Base-by-base conservation (phyloP, 2,888 invertebrate species). In the Cremastinae sp. region DNA sequence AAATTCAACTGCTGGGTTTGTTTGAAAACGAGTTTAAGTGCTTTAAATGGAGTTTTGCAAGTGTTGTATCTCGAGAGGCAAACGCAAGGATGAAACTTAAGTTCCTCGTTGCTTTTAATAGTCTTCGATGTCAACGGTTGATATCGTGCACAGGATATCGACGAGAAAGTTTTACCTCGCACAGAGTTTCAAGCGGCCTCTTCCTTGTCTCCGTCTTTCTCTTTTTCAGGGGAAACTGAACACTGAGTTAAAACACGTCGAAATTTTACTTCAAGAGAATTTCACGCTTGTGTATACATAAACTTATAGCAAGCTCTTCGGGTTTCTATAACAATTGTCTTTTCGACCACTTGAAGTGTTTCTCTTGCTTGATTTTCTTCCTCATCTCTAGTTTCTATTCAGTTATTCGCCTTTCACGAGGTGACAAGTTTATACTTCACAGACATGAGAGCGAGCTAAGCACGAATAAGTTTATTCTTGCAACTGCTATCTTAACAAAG, bases 251-350 rank as follows among this genome's bases (percentile, higher is more conserved):
- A 58, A 56, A 35, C 43, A 16, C 37, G 37, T 10, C 59, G 45
- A 56, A 70, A 77, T 69, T 74, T 74, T 66, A 28, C 37, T 22
- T 49, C 18, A 49, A 49, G 69, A 28, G 64, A 77, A 74, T 65
- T 77, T 70, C 69, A 59, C 47, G 71, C 59, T 43, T 75, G 9
- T n/a, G n/a, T 65, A 51, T 22, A 22, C 22, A 16, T 59, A 61
- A 2, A 28, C 28, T 28, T 56, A 58, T 65, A 10, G 39, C 45
- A 41, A 69, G 43, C 73, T 59, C 45, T 58, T 37, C 35, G 62
- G 18, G 49, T 49, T 62, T 56, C 35, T 37, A 53, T 47, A 37
- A 22, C 51, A 66, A 39, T 73, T 69, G 55, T 64, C 69, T 69
- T 69, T 64, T 47, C 41, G 58, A 69, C 76, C 55, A 69, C 51